phyloP scores from a whole-genome alignment of 2,113 vertebrate species.

The Pionites leucogaster region DNA sequence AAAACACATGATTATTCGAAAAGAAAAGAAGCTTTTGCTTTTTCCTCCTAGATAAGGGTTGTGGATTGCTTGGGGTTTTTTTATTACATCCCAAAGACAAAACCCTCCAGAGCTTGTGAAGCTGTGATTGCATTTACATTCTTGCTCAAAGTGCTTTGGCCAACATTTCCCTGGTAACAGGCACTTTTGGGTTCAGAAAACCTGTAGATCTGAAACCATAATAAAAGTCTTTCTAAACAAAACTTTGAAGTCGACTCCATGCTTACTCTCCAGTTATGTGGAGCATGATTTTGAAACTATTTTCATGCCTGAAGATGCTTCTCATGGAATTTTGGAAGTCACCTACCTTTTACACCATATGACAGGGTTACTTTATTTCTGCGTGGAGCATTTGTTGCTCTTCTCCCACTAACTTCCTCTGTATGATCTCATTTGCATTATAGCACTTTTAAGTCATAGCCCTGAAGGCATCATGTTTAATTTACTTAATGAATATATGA shows the following conservation, averaged over 20 bases:
- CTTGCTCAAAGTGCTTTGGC: not conserved
- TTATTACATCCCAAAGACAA: not conserved
- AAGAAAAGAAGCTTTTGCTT: not conserved
- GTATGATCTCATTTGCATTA: not conserved
- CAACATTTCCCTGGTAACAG: not conserved
- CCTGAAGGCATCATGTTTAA: conserved; percentile 59
- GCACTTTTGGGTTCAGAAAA: not conserved
- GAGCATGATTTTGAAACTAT: not conserved
- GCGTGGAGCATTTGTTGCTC: not conserved
- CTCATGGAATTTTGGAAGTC: not conserved
- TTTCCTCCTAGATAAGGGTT: not conserved
- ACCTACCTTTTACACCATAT: not conserved
- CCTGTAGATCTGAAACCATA: not conserved
- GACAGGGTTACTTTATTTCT: not conserved
- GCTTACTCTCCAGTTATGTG: not conserved
- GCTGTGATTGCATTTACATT: not conserved
- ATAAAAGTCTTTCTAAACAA: not conserved
- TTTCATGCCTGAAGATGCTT: not conserved
- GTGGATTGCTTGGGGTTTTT: too few relatives aligned
- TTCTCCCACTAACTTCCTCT: not conserved
- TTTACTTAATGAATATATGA: conserved; percentile 69
- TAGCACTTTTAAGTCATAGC: conserved; percentile 16
- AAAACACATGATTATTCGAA: not conserved
- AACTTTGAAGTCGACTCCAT: not conserved
- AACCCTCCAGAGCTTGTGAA: not conserved